Evolutionary conservation across 2,888 invertebrate species (phyloP).

Genomic region (Sussaba pulchella): DNA sequence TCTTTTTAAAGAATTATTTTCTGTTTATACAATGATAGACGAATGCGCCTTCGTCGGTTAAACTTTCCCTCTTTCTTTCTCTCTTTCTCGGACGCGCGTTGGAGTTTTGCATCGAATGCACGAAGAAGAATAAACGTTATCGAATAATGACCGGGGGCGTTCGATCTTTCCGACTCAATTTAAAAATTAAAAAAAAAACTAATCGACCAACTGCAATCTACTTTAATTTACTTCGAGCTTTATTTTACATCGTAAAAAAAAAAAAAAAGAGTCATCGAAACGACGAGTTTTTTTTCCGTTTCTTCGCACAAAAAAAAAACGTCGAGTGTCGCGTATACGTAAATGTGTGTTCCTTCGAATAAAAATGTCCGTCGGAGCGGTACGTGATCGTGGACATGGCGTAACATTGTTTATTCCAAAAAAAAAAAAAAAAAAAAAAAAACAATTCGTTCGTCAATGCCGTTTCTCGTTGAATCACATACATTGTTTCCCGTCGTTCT

Average conservation of each 20-base stretch:
- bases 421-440: too few relatives aligned
- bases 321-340: conserved; percentile 16
- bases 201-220: conserved; percentile 4
- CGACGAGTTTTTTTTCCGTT: conserved; percentile 18
- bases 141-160: conserved; percentile 40
- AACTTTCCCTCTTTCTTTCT: not conserved
- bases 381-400: conserved; percentile 70
- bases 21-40: conserved; percentile 53
- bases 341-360: conserved; percentile 6
- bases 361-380: conserved; percentile 60
- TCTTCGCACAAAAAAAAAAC: conserved; percentile 23
- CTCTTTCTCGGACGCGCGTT: conserved; percentile 23
- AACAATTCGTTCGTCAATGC: not conserved
- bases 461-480: conserved; percentile 26
- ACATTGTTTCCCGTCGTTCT: conserved; percentile 6
- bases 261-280: conserved; percentile 38
- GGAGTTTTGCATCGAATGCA: conserved; percentile 41
- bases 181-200: conserved; percentile 38
- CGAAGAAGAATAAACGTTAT: conserved; percentile 8
- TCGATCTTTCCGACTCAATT: conserved; percentile 23
- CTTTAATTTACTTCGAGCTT: conserved; percentile 35
- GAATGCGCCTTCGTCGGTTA: conserved; percentile 41
- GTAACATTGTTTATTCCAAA: conserved; percentile 64
- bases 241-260: conserved; percentile 65
- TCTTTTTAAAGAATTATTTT: too few relatives aligned